A percentile compares a stretch with the other conserved stretches of the same genome.
Conservation (phyloP, 2,797 vertebrate species). For the Buceros bicornis region DNA sequence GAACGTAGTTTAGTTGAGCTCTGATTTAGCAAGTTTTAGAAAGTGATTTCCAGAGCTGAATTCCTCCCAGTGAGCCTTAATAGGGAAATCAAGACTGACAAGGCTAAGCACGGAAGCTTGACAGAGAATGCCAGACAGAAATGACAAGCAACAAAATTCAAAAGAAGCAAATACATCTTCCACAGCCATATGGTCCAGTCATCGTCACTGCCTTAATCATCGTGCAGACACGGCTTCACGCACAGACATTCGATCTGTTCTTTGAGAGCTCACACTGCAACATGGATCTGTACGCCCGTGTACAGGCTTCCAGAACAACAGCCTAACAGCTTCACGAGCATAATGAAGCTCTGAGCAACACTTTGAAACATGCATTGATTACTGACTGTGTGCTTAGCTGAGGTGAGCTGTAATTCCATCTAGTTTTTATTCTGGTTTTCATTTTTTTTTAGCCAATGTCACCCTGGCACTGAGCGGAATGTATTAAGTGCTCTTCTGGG, state of each 20-base stretch:
- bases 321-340: background rate
- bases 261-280: accelerated
- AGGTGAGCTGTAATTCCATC: background rate
- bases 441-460: background rate
- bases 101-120: background rate
- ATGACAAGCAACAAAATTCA: background rate
- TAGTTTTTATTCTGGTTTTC: background rate
- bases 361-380: background rate
- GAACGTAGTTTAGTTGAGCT: background rate
- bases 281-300: background rate
- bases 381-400: background rate
- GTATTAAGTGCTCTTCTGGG: background rate
- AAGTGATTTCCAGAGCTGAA: background rate
- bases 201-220: background rate
- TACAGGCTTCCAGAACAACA: background rate
- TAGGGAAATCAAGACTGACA: background rate
- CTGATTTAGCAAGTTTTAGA: background rate
- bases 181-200: background rate
- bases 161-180: background rate
- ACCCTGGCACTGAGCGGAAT: background rate
- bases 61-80: background rate
- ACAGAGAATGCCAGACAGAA: conserved; percentile 8
- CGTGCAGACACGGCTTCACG: background rate
- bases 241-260: background rate
- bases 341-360: background rate